Evolutionary conservation across 2,113 vertebrate species (phyloP), one percentile per base, ranked within the genome.

Genomic region (Aleadryas rufinucha): DNA sequence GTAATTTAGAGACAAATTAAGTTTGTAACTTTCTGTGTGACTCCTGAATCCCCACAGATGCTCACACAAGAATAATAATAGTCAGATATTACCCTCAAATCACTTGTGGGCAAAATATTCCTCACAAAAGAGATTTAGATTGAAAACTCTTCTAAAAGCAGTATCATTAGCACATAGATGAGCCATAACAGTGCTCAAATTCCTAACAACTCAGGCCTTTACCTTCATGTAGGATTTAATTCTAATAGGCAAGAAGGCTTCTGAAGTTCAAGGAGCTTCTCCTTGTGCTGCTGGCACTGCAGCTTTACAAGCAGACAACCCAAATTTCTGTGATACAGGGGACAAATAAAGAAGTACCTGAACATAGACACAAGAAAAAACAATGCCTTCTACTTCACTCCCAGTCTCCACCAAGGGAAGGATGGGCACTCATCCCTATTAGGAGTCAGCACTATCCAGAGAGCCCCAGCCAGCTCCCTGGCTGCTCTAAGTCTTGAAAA

Each of bases 1-100:
- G 33, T 56, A 91, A 78, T 87, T 89, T 61, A 85, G 84, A 68
- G 53, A 83, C 41, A 82, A 95, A 83, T 45, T 47, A 77, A 81
- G 9, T 94, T 87, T 60, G 7, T 60, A 84, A 68, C 69, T 89
- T 91, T 84, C 49, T 75, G 0, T 54, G 26, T 52, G 57, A 56
- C n/a, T 89, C 49, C n/a, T 49, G 45, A 84, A 72, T 68, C 14
- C 41, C 47, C 65, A 64, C 24, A 56, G n/a, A 31, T 82, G 53
- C 41, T 87, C 49, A 61, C 44, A 75, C 9, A 79, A 65, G 11
- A 71, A 72, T 68, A 84, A 19, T 59, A 61, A 64, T 37, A 66
- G 7, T 71, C n/a, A 71, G 41, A 26, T 52, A 16, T 52, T 89
- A 49, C 28, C 56, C 18, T 87, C 52, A 87, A 89, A 94, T 59